These are phyloP conservation scores for Dendrocopos noguchii DNA, from an alignment of 2,113 vertebrate species.

Conservation along the genomic window DNA sequence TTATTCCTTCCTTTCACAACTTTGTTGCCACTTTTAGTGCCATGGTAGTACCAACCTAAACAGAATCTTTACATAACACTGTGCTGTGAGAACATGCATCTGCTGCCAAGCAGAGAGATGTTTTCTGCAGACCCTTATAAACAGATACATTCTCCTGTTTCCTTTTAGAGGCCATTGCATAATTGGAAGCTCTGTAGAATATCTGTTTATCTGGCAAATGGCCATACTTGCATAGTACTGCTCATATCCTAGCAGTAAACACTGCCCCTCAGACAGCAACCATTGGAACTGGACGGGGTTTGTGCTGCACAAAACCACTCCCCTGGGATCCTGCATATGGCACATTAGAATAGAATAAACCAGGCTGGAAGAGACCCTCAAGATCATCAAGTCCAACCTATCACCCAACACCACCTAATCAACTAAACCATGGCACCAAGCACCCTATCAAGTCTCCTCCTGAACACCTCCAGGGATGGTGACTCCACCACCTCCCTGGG, in stretches of 20 bases:
- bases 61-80: conserved; percentile 30
- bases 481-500: too few relatives aligned
- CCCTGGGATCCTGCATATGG: background rate
- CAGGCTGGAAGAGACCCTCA: too few relatives aligned
- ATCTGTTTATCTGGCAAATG: conserved; percentile 63
- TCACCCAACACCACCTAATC: too few relatives aligned
- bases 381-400: too few relatives aligned
- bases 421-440: too few relatives aligned
- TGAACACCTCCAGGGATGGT: too few relatives aligned
- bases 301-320: background rate
- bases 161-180: conserved; percentile 61
- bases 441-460: too few relatives aligned
- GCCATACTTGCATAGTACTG: conserved; percentile 48
- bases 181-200: conserved; percentile 65
- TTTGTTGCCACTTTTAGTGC: background rate
- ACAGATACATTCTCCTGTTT: conserved; percentile 62
- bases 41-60: background rate
- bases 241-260: conserved; percentile 46
- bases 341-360: background rate
- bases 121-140: conserved; percentile 60
- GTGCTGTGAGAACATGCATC: background rate
- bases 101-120: conserved; percentile 46
- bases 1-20: background rate
- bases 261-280: conserved; percentile 27
- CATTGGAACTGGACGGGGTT: background rate